phyloP scores from a whole-genome alignment of 2,797 vertebrate genomes.

The Knipowitschia caucasica region DNA sequence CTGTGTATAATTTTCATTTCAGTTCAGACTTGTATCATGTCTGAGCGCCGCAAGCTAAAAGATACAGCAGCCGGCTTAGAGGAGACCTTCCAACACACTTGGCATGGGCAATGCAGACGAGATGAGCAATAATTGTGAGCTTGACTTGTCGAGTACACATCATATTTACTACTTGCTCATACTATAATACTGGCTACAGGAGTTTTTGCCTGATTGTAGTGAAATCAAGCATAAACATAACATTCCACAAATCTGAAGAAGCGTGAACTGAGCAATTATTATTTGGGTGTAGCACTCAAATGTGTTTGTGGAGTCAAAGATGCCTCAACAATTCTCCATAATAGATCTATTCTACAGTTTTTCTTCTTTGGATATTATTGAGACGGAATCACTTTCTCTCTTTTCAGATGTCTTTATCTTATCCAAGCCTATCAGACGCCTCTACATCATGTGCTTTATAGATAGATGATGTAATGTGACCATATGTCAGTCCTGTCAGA shows the following conservation, averaged over 20 bases:
- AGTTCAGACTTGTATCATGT: constrained; percentile 43
- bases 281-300: too few relatives aligned
- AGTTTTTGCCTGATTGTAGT: too few relatives aligned
- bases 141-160: neutral
- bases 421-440: neutral
- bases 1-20: constrained; percentile 51
- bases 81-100: constrained; percentile 38
- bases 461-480: constrained; percentile 43
- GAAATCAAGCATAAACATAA: too few relatives aligned
- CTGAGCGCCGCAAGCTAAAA: constrained; percentile 51
- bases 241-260: too few relatives aligned
- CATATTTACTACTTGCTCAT: neutral
- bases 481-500: constrained; percentile 53
- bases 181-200: too few relatives aligned
- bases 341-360: neutral
- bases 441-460: constrained; percentile 22
- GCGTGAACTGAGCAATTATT: too few relatives aligned
- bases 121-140: neutral
- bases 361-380: neutral
- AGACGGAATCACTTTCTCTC: neutral
- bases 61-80: constrained; percentile 39
- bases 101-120: constrained; percentile 13
- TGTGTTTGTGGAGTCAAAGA: too few relatives aligned
- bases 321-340: neutral
- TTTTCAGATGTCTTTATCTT: neutral